These are phyloP conservation scores for Eupithecia exiguata DNA, from an alignment of 2,888 invertebrate species.

Conservation along the genomic window DNA sequence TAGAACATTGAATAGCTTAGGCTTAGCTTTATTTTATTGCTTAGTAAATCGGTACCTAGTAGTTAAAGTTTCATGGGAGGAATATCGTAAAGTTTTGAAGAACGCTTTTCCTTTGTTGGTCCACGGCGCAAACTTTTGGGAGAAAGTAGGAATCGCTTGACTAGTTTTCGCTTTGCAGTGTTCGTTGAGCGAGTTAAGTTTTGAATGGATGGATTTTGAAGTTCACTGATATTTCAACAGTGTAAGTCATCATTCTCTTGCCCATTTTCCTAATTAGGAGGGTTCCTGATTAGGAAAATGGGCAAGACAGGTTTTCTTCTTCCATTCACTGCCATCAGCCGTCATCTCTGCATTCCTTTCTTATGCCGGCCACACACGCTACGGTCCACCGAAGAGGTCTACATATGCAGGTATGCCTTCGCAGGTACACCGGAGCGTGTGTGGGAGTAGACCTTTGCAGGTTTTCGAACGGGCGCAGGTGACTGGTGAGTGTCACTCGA, in stretches of 20 bases:
- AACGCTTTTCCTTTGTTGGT: slow-evolving; percentile 2
- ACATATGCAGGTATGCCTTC: too few species aligned
- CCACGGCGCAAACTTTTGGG: not conserved
- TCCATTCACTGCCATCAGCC: too few species aligned
- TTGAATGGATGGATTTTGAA: not conserved
- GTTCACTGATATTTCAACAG: not conserved
- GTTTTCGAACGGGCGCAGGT: too few species aligned
- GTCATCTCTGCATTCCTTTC: too few species aligned
- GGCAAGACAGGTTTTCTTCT: not conserved
- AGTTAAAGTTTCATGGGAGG: not conserved
- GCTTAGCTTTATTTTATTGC: slow-evolving; percentile 10
- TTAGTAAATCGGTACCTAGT: not conserved
- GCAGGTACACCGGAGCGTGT: too few species aligned
- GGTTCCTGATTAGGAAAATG: too few species aligned
- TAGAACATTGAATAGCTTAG: slow-evolving; percentile 1
- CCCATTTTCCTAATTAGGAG: not conserved
- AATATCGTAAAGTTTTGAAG: slow-evolving; percentile 3
- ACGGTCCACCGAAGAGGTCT: too few species aligned
- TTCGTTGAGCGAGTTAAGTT: not conserved
- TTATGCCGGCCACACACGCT: too few species aligned
- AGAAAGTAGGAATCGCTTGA: slow-evolving; percentile 2
- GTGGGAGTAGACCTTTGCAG: too few species aligned
- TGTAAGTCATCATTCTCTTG: not conserved
- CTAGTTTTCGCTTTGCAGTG: not conserved
- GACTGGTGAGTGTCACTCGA: too few species aligned